Evolutionary conservation across 2,797 vertebrate species (phyloP).

Genomic region (Okamejei kenojei): DNA sequence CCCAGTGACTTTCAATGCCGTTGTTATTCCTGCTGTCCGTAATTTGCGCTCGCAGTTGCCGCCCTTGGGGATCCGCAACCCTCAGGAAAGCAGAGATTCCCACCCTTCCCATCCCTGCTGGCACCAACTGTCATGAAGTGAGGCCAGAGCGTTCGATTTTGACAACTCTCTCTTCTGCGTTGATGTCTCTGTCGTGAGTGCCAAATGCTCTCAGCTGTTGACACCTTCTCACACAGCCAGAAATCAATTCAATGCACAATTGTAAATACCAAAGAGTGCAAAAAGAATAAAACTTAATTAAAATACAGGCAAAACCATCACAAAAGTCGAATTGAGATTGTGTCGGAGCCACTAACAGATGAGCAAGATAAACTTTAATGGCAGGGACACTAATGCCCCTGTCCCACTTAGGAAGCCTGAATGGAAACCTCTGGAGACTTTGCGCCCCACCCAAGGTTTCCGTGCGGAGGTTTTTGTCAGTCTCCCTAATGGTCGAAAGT

Average conservation of each 20-base stretch:
- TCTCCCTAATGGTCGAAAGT: too few species aligned
- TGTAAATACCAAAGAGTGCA: neutral
- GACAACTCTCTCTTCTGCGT: conserved; percentile 35
- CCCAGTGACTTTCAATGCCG: neutral
- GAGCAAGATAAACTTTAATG: neutral
- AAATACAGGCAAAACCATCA: neutral
- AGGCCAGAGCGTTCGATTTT: conserved; percentile 31
- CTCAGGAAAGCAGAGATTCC: conserved; percentile 31
- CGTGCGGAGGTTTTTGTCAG: too few species aligned
- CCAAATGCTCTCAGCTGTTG: conserved; percentile 36
- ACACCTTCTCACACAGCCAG: conserved; percentile 21
- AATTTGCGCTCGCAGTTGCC: neutral
- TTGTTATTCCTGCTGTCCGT: neutral
- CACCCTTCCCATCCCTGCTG: conserved; percentile 22
- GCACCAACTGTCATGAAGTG: conserved; percentile 35
- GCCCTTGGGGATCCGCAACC: neutral
- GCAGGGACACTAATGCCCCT: too few species aligned
- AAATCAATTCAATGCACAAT: neutral
- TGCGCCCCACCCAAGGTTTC: too few species aligned
- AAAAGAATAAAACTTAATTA: neutral
- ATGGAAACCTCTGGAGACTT: too few species aligned
- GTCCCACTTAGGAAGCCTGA: too few species aligned
- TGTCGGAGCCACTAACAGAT: neutral
- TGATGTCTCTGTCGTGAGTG: conserved; percentile 14
- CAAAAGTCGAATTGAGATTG: neutral